Conservation (phyloP, 1,140 invertebrate species). For the Thrips palmi region DNA sequence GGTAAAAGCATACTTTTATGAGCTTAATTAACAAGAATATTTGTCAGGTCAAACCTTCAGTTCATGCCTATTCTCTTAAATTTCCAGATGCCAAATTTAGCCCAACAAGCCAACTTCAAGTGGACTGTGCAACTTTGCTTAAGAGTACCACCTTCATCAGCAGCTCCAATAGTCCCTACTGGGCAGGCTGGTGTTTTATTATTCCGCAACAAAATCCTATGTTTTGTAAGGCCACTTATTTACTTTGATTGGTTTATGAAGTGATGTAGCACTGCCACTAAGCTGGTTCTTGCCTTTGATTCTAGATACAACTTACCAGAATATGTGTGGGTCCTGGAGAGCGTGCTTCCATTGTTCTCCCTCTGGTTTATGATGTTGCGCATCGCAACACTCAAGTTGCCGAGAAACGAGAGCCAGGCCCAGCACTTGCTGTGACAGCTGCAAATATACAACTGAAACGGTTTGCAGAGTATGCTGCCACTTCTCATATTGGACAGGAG, state of each 20-base stretch:
- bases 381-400: slow-evolving; percentile 72
- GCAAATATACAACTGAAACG: slow-evolving; percentile 45
- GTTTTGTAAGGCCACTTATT: slow-evolving; percentile 54
- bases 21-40: too few relatives aligned
- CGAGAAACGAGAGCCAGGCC: slow-evolving; percentile 51
- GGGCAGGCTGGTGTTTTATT: slow-evolving; percentile 69
- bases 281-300: too few relatives aligned
- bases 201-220: slow-evolving; percentile 68
- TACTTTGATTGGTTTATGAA: too few relatives aligned
- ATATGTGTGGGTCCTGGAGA: too few relatives aligned
- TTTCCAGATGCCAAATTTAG: slow-evolving; percentile 35
- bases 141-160: slow-evolving; percentile 72
- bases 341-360: slow-evolving; percentile 62
- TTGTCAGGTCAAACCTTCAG: too few relatives aligned
- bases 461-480: slow-evolving; percentile 41
- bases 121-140: slow-evolving; percentile 84
- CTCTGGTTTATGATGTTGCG: slow-evolving; percentile 72
- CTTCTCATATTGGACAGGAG: slow-evolving; percentile 38
- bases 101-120: slow-evolving; percentile 43
- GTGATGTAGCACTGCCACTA: too few relatives aligned
- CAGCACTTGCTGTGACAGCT: slow-evolving; percentile 37
- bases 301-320: too few relatives aligned
- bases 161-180: slow-evolving; percentile 61
- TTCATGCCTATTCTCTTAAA: too few relatives aligned
- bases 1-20: too few relatives aligned